Evolutionary conservation across 2,888 invertebrate species (phyloP).

Genomic region (Saturnia pavonia): DNA sequence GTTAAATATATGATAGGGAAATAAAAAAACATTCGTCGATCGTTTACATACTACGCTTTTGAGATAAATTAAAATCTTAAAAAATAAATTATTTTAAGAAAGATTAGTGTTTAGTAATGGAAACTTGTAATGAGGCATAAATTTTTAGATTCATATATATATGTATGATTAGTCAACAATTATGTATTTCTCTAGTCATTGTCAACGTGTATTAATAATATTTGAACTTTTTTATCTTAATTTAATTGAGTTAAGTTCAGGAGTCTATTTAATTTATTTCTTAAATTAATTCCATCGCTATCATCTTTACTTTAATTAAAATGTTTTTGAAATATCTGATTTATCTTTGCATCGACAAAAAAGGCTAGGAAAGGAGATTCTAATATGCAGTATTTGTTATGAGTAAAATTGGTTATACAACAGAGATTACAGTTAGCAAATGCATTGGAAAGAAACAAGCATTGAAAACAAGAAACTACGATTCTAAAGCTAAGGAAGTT

Average conservation of each 20-base stretch:
- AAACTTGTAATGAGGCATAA: conserved; percentile 23
- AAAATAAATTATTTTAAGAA: conserved; percentile 24
- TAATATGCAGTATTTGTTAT: too few relatives aligned
- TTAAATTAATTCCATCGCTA: too few relatives aligned
- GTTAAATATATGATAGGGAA: neutral
- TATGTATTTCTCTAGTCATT: conserved; percentile 49
- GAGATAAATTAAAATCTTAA: conserved; percentile 2
- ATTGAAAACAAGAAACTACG: too few relatives aligned
- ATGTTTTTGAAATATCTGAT: too few relatives aligned
- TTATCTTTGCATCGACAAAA: too few relatives aligned
- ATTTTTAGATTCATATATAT: neutral
- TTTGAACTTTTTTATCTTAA: conserved; percentile 76
- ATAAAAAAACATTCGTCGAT: neutral
- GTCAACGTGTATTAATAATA: conserved; percentile 53
- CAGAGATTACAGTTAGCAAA: too few relatives aligned
- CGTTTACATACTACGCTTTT: neutral
- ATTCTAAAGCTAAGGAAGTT: too few relatives aligned
- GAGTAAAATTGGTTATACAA: too few relatives aligned
- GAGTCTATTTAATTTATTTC: neutral
- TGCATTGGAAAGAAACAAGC: too few relatives aligned
- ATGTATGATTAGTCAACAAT: neutral
- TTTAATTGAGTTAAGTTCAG: conserved; percentile 55
- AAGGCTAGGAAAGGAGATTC: too few relatives aligned
- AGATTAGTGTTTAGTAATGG: conserved; percentile 33
- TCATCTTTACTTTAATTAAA: too few relatives aligned